Base-by-base conservation (phyloP, 2,888 invertebrate genomes). In the Sclerodermus sp. region DNA sequence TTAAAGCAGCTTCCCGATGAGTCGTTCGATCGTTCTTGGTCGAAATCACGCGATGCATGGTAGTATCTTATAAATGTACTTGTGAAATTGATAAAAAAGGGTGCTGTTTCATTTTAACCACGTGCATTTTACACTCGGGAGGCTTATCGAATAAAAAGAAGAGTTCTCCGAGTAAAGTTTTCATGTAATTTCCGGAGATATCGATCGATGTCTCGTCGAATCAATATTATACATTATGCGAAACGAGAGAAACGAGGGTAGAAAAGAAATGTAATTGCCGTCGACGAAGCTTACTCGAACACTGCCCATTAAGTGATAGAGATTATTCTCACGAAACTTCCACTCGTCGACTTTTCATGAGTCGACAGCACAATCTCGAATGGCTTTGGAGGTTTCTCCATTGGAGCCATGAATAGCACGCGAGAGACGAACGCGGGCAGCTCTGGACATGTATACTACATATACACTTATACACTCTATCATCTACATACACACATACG, bases 221-320 rank as follows among this genome's bases (percentile, higher is more conserved):
- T n/a, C n/a, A n/a, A n/a, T n/a, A n/a, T n/a, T n/a, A n/a, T n/a
- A n/a, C n/a, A n/a, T n/a, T n/a, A n/a, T n/a, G n/a, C n/a, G n/a
- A n/a, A n/a, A n/a, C n/a, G n/a, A n/a, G n/a, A n/a, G n/a, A n/a
- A n/a, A n/a, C n/a, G n/a, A n/a, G n/a, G 31, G 31, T 31, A 31
- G 8, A 31, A 31, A 31, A 31, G 12, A 12, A 31, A 31, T 31
- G 31, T 31, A 18, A 34, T 16, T 23, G 45, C 34, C 41, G 23
- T 46, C 42, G 36, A 51, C 45, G 53, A 52, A 42, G 42, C 45
- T 44, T 48, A 40, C 29, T 49, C 40, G 40, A 36, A 51, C 56
- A 56, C 56, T 56, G 56, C 56, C 56, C 48, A 50, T 48, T 42
- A 40, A 50, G 38, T 45, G 45, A 56, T 56, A 54, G 42, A 18